These are phyloP conservation scores for Catonia carolina DNA, from an alignment of 2,888 invertebrate genomes.

Conservation along the genomic window DNA sequence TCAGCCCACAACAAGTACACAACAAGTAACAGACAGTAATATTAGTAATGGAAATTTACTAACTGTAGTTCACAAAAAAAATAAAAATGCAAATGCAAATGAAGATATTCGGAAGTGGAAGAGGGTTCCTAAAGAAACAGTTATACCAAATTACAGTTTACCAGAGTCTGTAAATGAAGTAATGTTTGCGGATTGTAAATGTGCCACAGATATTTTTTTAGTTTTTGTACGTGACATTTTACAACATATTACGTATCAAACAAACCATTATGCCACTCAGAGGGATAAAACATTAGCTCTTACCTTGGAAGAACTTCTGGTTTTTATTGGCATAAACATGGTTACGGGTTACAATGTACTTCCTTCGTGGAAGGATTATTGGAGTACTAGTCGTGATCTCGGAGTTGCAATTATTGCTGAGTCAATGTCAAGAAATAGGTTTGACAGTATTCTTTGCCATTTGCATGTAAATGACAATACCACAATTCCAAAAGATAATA, in stretches of 20 bases:
- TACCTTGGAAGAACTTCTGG: conserved; percentile 16
- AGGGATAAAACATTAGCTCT: conserved; percentile 20
- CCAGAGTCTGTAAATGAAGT: conserved; percentile 2
- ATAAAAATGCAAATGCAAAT: too few species aligned
- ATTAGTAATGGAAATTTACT: too few species aligned
- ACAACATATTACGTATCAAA: conserved; percentile 19
- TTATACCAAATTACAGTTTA: too few species aligned
- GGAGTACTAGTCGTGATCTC: conserved; percentile 19
- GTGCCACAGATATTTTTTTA: conserved; percentile 15
- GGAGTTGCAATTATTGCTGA: conserved; percentile 21
- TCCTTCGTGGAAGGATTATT: conserved; percentile 15
- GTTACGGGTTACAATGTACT: conserved; percentile 17
- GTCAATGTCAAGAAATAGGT: conserved; percentile 26
- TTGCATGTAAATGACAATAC: conserved; percentile 29
- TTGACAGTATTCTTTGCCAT: conserved; percentile 23
- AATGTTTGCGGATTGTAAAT: conserved; percentile 15
- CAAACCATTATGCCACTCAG: conserved; percentile 23
- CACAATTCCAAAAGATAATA: conserved; percentile 19
- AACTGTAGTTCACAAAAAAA: too few species aligned
- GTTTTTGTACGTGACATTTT: neutral
- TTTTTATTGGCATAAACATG: conserved; percentile 23
- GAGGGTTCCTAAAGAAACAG: too few species aligned
- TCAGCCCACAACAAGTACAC: too few species aligned
- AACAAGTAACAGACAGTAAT: too few species aligned
- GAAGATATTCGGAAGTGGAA: too few species aligned